phyloP scores from a whole-genome alignment of 53 echinoderm and acorn worm species.

The Crossaster papposus region DNA sequence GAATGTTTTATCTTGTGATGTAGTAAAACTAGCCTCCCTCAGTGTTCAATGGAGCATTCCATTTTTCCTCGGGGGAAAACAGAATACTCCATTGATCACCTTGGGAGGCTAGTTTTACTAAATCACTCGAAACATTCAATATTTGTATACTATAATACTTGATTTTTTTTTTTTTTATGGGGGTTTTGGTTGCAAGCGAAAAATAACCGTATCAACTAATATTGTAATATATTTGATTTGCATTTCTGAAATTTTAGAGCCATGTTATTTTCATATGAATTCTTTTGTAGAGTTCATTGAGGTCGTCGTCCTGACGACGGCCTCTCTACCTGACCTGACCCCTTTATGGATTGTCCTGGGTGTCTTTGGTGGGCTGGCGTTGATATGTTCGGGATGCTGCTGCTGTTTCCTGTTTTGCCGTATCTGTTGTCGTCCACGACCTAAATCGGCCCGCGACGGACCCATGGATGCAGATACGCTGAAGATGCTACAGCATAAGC shows the following conservation, averaged over 20 bases:
- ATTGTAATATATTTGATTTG: not conserved
- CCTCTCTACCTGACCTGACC: slow-evolving; percentile 28
- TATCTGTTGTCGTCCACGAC: slow-evolving; percentile 57
- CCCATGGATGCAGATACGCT: slow-evolving; percentile 89
- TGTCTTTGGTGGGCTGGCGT: slow-evolving; percentile 58
- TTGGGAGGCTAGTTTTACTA: too few species aligned
- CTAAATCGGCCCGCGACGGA: slow-evolving; percentile 56
- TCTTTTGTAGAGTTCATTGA: slow-evolving; percentile 33
- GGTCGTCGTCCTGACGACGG: slow-evolving; percentile 41
- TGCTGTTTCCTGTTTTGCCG: slow-evolving; percentile 78
- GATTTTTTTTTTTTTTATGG: too few species aligned
- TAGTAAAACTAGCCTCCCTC: too few species aligned
- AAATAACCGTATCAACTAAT: not conserved
- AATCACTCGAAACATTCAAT: too few species aligned
- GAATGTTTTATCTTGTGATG: too few species aligned
- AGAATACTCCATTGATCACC: too few species aligned
- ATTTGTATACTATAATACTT: too few species aligned
- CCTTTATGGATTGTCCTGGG: slow-evolving; percentile 75
- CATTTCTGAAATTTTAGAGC: not conserved
- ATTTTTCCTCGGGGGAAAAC: too few species aligned
- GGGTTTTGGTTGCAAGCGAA: too few species aligned
- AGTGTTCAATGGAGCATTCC: too few species aligned
- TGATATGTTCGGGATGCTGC: slow-evolving; percentile 63
- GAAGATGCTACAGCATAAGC: slow-evolving; percentile 88
- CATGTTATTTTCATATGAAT: not conserved